Evolutionary conservation across 2,888 invertebrate species (phyloP).

Genomic region (Nephrotoma appendiculata): DNA sequence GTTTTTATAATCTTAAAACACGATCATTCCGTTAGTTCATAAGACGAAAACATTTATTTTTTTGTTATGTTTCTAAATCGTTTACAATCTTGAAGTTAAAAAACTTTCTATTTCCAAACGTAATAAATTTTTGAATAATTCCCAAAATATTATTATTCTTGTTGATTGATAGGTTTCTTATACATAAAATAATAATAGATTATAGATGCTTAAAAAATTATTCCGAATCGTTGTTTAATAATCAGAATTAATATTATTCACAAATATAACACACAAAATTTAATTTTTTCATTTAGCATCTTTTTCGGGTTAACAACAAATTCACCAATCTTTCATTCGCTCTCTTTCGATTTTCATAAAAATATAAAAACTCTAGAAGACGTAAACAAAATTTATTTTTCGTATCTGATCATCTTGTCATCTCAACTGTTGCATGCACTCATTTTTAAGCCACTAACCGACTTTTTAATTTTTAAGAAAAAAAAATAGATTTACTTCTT

Average conservation of each 20-base stretch:
- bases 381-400: neutral
- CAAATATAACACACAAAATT: neutral
- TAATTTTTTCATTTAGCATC: neutral
- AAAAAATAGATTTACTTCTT: neutral
- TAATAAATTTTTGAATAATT: neutral
- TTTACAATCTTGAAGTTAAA: neutral
- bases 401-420: slow-evolving; percentile 1
- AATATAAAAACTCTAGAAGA: neutral
- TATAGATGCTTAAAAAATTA: no score
- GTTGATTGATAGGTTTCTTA: neutral
- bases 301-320: neutral
- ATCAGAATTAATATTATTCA: neutral
- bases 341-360: neutral
- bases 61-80: neutral
- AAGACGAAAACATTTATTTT: neutral
- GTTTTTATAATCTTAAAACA: neutral
- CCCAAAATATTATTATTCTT: neutral
- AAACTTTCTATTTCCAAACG: neutral
- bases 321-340: neutral
- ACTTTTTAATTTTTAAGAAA: neutral
- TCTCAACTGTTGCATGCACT: slow-evolving; percentile 3
- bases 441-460: slow-evolving; percentile 7
- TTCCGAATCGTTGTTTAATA: no score
- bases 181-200: no score
- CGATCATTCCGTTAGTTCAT: neutral